Conservation (phyloP, 2,888 invertebrate genomes). For the Nymphalis urticae region DNA sequence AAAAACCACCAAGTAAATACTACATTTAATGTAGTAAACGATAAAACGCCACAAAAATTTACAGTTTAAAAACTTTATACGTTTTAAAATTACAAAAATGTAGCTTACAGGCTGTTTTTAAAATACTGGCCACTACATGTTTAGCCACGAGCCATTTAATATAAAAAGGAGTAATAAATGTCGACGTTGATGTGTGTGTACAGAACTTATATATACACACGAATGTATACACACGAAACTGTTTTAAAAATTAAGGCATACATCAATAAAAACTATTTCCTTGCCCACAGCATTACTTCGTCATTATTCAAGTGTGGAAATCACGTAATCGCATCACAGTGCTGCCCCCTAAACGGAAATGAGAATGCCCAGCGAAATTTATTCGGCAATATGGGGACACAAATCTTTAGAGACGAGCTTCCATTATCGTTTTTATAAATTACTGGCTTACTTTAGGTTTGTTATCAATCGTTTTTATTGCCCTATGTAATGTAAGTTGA, state of each 20-base stretch:
- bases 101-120: too few relatives aligned
- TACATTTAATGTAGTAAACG: too few relatives aligned
- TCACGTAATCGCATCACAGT: conserved; percentile 27
- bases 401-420: conserved; percentile 41
- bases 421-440: conserved; percentile 18
- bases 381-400: conserved; percentile 46
- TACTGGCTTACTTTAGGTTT: conserved; percentile 10
- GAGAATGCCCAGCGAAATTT: conserved; percentile 51
- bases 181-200: too few relatives aligned
- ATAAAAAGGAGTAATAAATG: too few relatives aligned
- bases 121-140: too few relatives aligned
- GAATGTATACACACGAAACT: neutral
- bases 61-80: too few relatives aligned
- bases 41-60: too few relatives aligned
- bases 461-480: conserved; percentile 24
- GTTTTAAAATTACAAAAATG: too few relatives aligned
- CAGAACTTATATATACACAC: too few relatives aligned
- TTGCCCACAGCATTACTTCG: neutral
- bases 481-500: neutral
- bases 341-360: conserved; percentile 44
- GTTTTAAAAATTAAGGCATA: neutral
- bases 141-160: too few relatives aligned
- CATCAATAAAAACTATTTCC: neutral
- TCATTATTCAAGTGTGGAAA: conserved; percentile 14
- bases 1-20: too few relatives aligned